Evolutionary conservation across 2,797 vertebrate species (phyloP).

Genomic region (Psittacula derbiana): DNA sequence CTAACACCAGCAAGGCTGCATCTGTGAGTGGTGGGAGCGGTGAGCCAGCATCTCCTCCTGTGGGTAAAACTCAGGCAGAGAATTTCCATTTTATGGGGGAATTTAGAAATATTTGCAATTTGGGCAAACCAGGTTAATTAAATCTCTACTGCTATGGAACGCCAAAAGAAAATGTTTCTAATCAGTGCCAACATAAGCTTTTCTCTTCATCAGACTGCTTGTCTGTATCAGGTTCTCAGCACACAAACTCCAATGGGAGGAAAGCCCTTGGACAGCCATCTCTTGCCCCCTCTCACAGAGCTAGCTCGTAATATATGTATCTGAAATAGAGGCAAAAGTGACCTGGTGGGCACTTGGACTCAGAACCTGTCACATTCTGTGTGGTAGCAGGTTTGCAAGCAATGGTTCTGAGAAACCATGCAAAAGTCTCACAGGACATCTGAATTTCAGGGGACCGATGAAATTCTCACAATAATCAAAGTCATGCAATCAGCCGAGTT

Average conservation of each 20-base stretch:
- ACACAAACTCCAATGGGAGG: rapidly evolving
- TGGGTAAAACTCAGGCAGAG: neutral
- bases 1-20: neutral
- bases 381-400: neutral
- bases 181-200: neutral
- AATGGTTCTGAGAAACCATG: neutral
- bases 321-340: neutral
- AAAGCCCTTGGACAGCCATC: rapidly evolving
- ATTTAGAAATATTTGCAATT: neutral
- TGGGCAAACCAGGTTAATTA: neutral
- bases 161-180: neutral
- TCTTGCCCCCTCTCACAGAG: neutral
- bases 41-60: rapidly evolving
- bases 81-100: neutral
- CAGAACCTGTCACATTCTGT: neutral
- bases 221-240: neutral
- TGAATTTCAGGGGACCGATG: neutral
- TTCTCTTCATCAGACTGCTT: neutral
- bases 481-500: neutral
- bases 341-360: rapidly evolving
- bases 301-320: neutral
- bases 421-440: neutral
- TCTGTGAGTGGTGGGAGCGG: rapidly evolving
- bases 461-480: neutral
- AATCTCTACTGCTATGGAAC: neutral